Base-by-base conservation (phyloP, 1,140 invertebrate genomes). In the Homarus americanus region DNA sequence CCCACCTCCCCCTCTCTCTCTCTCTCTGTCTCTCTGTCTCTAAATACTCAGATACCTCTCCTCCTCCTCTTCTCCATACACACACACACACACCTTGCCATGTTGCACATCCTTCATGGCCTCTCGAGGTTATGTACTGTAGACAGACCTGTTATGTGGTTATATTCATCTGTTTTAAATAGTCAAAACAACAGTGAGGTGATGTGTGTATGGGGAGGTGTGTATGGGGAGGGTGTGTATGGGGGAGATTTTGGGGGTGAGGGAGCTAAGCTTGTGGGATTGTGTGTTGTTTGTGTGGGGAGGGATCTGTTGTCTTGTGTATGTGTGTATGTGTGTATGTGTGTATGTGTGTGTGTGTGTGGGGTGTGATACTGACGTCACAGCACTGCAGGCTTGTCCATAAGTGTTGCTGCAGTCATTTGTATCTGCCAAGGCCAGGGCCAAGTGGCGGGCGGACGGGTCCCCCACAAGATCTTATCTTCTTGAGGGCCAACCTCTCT, bases 381-480 rank as follows among this genome's bases (percentile, higher is more conserved):
- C 58, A 24, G 12, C 82, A 83, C 63, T 83, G 58, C 82, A 83
- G 82, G 82, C 34, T 83, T 83, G 82, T 83, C 82, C 63, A 83
- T 83, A 83, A 83, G 82, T 69, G 82, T 69, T 66, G 58, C 34
- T 83, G 17, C 36, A 63, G 36, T 69, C 58, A 83, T 83, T 69
- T 83, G 82, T 83, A n/a, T 28, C 82, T 83, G 82, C 82, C 82
- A 83, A 83, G 82, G 82, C 58, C 82, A n/a, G 82, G 24, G 82
- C 63, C 82, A 83, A n/a, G 3, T 20, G 32, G 36, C 53, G 63
- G 9, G 34, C 24, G 34, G 32, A 17, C 10, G 82, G 82, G 53
- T 83, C 17, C 82, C 58, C 58, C 24, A 40, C 28, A 0, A 83
- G 82, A 83, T 83, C 49, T 69, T 83, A 83, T 83, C 82, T n/a